Base-by-base conservation (phyloP, 2,888 invertebrate species). In the Eugnorisma glareosa region DNA sequence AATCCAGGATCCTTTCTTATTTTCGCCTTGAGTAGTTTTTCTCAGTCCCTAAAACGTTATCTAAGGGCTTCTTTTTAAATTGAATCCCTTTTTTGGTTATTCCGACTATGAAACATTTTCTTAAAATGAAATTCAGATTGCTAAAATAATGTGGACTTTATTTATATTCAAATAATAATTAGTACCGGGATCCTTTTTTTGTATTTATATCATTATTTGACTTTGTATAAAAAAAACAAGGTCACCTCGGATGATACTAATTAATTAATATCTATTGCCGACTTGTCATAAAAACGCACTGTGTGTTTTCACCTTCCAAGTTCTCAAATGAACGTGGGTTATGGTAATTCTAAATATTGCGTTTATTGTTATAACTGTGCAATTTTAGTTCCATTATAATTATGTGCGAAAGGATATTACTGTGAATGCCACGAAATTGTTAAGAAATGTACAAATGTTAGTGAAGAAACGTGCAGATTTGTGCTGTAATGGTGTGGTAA, bases 261-360 rank as follows among this genome's bases (percentile, higher is more conserved):
- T 43, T 15, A 45, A 45, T 85, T 84, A 85, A 77, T 28, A 57
- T 1, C 8, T 24, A 78, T 64, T 67, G 72, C 72, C 82, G 74
- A 77, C 71, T 82, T 67, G 43, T 28, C 75, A 40, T 18, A 15
- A 18, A 78, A 87, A 86, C 72, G 75, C 78, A 61, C 83, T 87
- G 88, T 92, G 83, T 91, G 89, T 91, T 90, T 90, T 85, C 85
- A 71, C 79, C 78, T 86, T 86, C 89, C 87, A 84, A 88, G 88
- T 91, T 90, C 88, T 89, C 91, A 91, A 93, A 92, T 91, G 91
- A 93, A 93, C 93, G 91, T 91, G 90, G 92, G 93, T 93, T 94
- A 94, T 94, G 94, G 89, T 94, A 94, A 94, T 94, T 91, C 92
- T 93, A 89, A 92, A 90, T 90, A 91, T 92, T 90, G 87, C 89